Evolutionary conservation across 2,888 invertebrate genomes (phyloP).

Genomic region (Trachelus iudaicus): DNA sequence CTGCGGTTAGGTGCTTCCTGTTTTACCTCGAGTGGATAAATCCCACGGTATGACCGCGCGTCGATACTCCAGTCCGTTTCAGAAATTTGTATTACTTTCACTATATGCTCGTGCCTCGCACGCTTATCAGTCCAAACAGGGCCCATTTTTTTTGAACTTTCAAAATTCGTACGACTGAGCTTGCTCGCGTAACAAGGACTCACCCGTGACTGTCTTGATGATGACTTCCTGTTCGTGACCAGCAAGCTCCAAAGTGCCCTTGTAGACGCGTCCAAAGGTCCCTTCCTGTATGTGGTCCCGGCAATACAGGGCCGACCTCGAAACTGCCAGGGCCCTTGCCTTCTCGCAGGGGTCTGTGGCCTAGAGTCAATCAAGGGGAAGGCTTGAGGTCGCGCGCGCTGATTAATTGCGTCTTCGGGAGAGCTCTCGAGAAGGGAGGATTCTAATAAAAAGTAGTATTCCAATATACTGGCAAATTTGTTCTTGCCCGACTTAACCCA

Average conservation of each 20-base stretch:
- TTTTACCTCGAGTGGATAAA: slow-evolving; percentile 17
- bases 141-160: too few relatives aligned
- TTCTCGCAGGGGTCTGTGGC: slow-evolving; percentile 71
- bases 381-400: neutral
- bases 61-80: too few relatives aligned
- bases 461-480: too few relatives aligned
- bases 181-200: slow-evolving; percentile 46
- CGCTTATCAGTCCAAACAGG: too few relatives aligned
- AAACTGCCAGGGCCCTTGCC: slow-evolving; percentile 71
- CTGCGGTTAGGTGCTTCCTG: slow-evolving; percentile 6
- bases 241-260: slow-evolving; percentile 76
- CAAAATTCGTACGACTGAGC: too few relatives aligned
- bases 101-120: too few relatives aligned
- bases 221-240: slow-evolving; percentile 79
- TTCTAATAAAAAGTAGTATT: neutral
- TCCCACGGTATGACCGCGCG: too few relatives aligned
- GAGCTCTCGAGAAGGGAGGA: neutral
- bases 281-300: slow-evolving; percentile 79
- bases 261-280: slow-evolving; percentile 88
- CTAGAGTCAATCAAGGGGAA: slow-evolving; percentile 41
- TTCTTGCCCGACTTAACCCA: too few relatives aligned
- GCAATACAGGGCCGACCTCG: slow-evolving; percentile 72
- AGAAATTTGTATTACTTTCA: too few relatives aligned
- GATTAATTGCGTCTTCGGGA: neutral
- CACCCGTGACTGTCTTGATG: slow-evolving; percentile 89